Base-by-base conservation (phyloP, 2,113 vertebrate genomes). In the Mastomys natalensis region DNA sequence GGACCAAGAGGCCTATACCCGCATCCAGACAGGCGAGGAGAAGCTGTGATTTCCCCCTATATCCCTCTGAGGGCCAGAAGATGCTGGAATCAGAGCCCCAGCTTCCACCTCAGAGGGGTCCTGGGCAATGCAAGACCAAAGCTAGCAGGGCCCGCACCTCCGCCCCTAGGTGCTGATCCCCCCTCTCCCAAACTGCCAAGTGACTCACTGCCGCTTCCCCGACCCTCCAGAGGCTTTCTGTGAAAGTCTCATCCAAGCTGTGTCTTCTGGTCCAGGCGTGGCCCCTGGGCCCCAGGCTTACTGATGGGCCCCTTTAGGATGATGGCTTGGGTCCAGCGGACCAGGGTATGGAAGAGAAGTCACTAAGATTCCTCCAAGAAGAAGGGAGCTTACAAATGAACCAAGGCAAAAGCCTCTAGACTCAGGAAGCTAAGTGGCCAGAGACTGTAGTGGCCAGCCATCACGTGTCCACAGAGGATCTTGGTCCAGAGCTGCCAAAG, bases 1-100 rank as follows among this genome's bases (percentile, higher is more conserved):
- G 98, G 98, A 99, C 55, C 97, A 97, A 92, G 99, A 99, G 94
- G 96, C 98, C 0, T 99, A 99, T 72, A 16, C 78, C 89, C 98
- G 98, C 95, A 99, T 99, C 98, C 98, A 99, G 97, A 98, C 99
- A 0, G 99, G 99, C 96, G 98, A 99, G 89, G 98, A 99, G 97
- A 99, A 99, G 98, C 98, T 99, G 98, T 99, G 98, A 98, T 90
- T 12, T 55, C 77, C 64, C 53, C 62, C 8, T 0, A 48, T 37
- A 3, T 40, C 95, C 95, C 92, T 97, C 95, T 82, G 78, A 68
- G 94, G 93, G 74, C 88, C 72, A 68, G 66, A 0, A 1, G 95
- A 88, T 78, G 76, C 93, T 90, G 95, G 78, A 64, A 85, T 91
- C 81, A 85, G 92, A 96, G 91, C 93, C 89, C 62, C 55, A 90